phyloP scores from a whole-genome alignment of 2,888 invertebrate species.

The Neria commutata region DNA sequence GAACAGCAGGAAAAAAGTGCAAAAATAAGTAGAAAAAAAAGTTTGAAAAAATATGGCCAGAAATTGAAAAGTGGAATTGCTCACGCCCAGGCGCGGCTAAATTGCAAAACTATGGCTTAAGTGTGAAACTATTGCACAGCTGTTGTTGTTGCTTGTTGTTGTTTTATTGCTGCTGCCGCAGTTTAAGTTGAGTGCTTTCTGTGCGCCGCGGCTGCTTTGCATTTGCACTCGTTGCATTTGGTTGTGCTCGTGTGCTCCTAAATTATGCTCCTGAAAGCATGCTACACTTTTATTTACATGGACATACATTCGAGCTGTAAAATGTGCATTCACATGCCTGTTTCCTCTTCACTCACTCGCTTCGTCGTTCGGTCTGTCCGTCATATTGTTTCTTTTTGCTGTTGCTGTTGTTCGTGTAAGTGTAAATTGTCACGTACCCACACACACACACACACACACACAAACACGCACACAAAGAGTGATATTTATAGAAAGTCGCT shows the following conservation, averaged over 20 bases:
- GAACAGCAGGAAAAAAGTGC: no score
- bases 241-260: background rate
- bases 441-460: no score
- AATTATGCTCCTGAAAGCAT: background rate
- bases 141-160: conserved; percentile 1
- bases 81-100: no score
- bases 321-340: conserved; percentile 4
- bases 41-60: no score
- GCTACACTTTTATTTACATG: background rate
- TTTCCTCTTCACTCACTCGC: conserved; percentile 13
- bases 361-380: conserved; percentile 1
- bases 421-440: background rate
- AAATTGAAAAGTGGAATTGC: no score
- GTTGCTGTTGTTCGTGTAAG: conserved; percentile 20
- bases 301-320: conserved; percentile 7
- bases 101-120: conserved; percentile 1
- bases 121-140: conserved; percentile 14
- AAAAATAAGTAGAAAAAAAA: no score
- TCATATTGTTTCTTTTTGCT: conserved; percentile 12
- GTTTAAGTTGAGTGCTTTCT: no score
- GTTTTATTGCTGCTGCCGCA: background rate
- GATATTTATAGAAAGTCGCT: no score
- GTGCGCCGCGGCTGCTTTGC: background rate
- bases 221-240: background rate
- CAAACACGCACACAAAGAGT: no score